Evolutionary conservation across 2,888 invertebrate species (phyloP).

Genomic region (Campopleginae sp.): DNA sequence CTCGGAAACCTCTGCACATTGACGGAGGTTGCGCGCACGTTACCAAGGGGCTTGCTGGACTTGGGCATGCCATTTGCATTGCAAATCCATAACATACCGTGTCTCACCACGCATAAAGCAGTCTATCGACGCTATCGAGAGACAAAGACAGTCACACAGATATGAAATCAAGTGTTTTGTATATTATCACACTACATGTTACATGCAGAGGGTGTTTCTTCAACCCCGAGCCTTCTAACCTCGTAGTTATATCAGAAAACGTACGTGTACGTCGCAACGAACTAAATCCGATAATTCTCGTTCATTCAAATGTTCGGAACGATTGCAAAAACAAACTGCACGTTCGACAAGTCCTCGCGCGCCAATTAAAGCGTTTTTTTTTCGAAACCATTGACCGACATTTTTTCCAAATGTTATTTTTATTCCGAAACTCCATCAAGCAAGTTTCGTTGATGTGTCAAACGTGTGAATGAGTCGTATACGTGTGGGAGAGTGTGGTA

Average conservation of each 20-base stretch:
- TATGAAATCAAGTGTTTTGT: conserved; percentile 44
- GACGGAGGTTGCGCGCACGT: conserved; percentile 65
- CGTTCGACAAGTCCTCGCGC: no score
- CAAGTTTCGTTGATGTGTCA: conserved; percentile 13
- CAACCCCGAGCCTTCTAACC: conserved; percentile 17
- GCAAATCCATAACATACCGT: conserved; percentile 81
- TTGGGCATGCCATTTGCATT: conserved; percentile 80
- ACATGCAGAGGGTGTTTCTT: conserved; percentile 21
- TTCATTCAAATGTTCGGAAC: background rate
- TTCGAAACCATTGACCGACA: background rate
- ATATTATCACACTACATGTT: conserved; percentile 15
- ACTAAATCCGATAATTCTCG: background rate
- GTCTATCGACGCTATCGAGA: conserved; percentile 63
- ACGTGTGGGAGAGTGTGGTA: background rate
- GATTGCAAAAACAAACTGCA: no score
- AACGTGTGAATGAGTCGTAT: conserved; percentile 12
- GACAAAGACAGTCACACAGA: conserved; percentile 54
- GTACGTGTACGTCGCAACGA: background rate
- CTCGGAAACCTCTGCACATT: conserved; percentile 60
- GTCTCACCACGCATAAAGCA: conserved; percentile 70
- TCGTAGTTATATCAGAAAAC: conserved; percentile 17
- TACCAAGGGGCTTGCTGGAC: conserved; percentile 29
- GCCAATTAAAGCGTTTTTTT: background rate
- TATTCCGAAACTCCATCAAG: background rate
- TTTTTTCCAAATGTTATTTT: background rate